Conservation (phyloP, 2,888 invertebrate genomes). For the Hirtodrosophila cameraria region DNA sequence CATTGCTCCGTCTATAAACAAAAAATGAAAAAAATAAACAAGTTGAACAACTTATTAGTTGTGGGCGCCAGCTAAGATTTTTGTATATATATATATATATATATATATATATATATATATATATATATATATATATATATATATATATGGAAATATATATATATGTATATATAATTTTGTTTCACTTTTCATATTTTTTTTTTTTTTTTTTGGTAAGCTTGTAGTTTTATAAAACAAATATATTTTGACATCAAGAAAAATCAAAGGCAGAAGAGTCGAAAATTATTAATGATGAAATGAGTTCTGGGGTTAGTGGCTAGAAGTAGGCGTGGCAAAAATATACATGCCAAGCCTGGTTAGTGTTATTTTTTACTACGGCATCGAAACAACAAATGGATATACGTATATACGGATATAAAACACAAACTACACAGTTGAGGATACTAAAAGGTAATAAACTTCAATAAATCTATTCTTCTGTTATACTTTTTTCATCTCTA, state of each 20-base stretch:
- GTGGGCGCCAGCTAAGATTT: slow-evolving; percentile 41
- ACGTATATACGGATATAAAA: slow-evolving; percentile 16
- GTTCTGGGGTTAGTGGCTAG: slow-evolving; percentile 31
- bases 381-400: slow-evolving; percentile 19
- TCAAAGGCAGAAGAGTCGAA: slow-evolving; percentile 35
- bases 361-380: slow-evolving; percentile 39
- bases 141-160: slow-evolving; percentile 12
- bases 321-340: slow-evolving; percentile 19
- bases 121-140: slow-evolving; percentile 10
- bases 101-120: slow-evolving; percentile 13
- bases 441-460: slow-evolving; percentile 48
- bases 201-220: slow-evolving; percentile 14
- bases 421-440: slow-evolving; percentile 46
- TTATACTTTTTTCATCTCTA: slow-evolving; percentile 2
- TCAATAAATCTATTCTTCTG: slow-evolving; percentile 21
- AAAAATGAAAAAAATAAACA: slow-evolving; percentile 71
- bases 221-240: slow-evolving; percentile 30
- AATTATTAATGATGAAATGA: slow-evolving; percentile 31
- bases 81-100: slow-evolving; percentile 25
- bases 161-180: slow-evolving; percentile 34
- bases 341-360: slow-evolving; percentile 35
- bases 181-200: slow-evolving; percentile 58
- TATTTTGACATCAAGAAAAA: slow-evolving; percentile 38
- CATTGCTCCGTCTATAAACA: slow-evolving; percentile 77
- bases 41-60: slow-evolving; percentile 74